These are phyloP conservation scores for Callionymus lyra DNA, from an alignment of 2,113 vertebrate genomes.

Conservation along the genomic window DNA sequence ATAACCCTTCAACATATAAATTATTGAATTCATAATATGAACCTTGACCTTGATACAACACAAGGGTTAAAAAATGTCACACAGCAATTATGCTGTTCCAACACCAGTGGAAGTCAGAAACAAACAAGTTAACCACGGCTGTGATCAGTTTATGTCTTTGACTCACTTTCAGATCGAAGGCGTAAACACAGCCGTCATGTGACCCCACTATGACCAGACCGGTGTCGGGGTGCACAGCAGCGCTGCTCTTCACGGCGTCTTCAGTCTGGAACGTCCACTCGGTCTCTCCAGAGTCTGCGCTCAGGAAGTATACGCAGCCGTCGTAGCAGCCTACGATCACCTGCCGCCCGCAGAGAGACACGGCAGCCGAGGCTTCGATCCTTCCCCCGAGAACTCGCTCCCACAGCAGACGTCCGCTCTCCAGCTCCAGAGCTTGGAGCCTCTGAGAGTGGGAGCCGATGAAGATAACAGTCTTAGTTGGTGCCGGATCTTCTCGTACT, in stretches of 20 bases:
- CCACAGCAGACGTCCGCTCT: slow-evolving; percentile 76
- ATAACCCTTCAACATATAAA: too few relatives aligned
- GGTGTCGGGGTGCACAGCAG: slow-evolving; percentile 70
- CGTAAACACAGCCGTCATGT: slow-evolving; percentile 83
- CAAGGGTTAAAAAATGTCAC: too few relatives aligned
- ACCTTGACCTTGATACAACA: too few relatives aligned
- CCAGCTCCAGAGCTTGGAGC: slow-evolving; percentile 78
- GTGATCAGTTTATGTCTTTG: background rate
- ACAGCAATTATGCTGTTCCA: too few relatives aligned
- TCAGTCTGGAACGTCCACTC: slow-evolving; percentile 79
- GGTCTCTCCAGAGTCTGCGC: slow-evolving; percentile 65
- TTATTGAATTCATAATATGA: too few relatives aligned
- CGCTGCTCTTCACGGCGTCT: slow-evolving; percentile 82
- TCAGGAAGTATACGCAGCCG: slow-evolving; percentile 78
- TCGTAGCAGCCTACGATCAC: slow-evolving; percentile 85
- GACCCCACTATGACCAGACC: slow-evolving; percentile 81
- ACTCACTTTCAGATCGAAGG: slow-evolving; percentile 80
- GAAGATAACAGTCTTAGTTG: slow-evolving; percentile 56
- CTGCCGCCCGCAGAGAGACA: slow-evolving; percentile 79
- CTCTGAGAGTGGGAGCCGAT: slow-evolving; percentile 87
- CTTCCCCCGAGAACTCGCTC: slow-evolving; percentile 80
- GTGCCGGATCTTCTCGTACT: slow-evolving; percentile 13
- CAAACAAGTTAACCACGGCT: too few relatives aligned
- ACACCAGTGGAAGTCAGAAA: too few relatives aligned
- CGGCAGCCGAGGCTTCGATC: slow-evolving; percentile 84